Conservation (phyloP, 2,113 vertebrate genomes). For the Vidua chalybeata region DNA sequence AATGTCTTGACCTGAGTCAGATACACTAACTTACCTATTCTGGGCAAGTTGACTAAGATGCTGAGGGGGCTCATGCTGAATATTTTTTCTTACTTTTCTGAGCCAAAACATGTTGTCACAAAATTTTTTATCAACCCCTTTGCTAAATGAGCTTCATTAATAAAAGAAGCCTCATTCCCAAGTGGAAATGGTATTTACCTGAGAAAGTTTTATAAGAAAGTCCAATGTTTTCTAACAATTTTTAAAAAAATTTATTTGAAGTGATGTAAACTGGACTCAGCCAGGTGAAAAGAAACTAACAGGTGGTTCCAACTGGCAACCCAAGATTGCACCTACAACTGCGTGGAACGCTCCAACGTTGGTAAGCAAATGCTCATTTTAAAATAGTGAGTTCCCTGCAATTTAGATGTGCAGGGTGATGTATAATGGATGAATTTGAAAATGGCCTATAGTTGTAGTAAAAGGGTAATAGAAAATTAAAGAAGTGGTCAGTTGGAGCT, state of each 20-base stretch:
- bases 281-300: constrained; percentile 95
- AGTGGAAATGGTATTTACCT: not conserved
- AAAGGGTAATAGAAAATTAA: not conserved
- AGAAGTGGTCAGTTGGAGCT: not conserved
- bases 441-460: not conserved
- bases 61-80: not conserved
- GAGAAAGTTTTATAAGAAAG: not conserved
- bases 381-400: not conserved
- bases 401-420: not conserved
- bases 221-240: constrained; percentile 13
- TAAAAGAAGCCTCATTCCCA: not conserved
- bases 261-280: constrained; percentile 96
- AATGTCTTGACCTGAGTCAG: not conserved
- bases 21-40: not conserved
- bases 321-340: constrained; percentile 91
- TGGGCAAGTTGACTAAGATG: not conserved
- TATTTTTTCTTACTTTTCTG: not conserved
- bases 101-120: not conserved
- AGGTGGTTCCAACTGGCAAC: constrained; percentile 95
- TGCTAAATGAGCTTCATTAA: not conserved
- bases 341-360: constrained; percentile 94
- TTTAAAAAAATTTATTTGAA: constrained; percentile 70
- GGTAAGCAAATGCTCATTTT: constrained; percentile 76
- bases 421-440: not conserved
- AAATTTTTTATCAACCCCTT: not conserved